A percentile compares a stretch with the other conserved stretches of the same genome.
Conservation (phyloP, 64 coral and sea anemone species). For the Pocillopora verrucosa region DNA sequence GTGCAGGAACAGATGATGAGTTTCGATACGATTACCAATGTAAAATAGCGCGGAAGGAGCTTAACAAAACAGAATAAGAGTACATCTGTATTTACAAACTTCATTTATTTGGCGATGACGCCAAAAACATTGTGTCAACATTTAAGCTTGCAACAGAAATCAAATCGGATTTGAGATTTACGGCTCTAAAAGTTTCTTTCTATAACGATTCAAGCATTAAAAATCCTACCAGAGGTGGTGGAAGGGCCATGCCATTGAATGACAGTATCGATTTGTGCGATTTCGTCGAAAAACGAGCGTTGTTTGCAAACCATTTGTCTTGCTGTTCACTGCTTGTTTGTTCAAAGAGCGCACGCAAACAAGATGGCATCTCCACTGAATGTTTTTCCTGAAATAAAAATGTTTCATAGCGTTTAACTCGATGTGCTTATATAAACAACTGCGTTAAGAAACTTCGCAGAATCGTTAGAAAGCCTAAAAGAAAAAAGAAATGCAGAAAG, state of each 20-base stretch:
- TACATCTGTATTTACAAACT: neutral
- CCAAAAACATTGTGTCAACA: neutral
- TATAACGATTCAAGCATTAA: neutral
- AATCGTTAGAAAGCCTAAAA: neutral
- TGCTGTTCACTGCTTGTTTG: constrained; percentile 16
- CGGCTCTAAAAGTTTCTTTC: neutral
- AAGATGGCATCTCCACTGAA: constrained; percentile 29
- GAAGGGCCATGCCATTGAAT: constrained; percentile 33
- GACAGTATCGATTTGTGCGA: neutral
- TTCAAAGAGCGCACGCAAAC: constrained; percentile 34
- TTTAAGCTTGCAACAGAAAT: neutral
- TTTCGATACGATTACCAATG: neutral
- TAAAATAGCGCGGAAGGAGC: neutral
- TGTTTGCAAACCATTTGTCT: neutral
- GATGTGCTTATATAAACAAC: neutral
- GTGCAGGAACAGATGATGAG: neutral
- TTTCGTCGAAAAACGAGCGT: neutral
- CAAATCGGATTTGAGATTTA: neutral
- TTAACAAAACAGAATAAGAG: neutral
- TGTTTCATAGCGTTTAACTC: neutral
- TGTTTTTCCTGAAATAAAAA: constrained; percentile 9
- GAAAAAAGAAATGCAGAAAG: neutral
- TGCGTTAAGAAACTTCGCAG: neutral
- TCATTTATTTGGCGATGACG: neutral
- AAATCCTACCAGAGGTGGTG: constrained; percentile 69